phyloP scores from a whole-genome alignment of 2,888 invertebrate species.

The Spatulosminthurus flaviceps region DNA sequence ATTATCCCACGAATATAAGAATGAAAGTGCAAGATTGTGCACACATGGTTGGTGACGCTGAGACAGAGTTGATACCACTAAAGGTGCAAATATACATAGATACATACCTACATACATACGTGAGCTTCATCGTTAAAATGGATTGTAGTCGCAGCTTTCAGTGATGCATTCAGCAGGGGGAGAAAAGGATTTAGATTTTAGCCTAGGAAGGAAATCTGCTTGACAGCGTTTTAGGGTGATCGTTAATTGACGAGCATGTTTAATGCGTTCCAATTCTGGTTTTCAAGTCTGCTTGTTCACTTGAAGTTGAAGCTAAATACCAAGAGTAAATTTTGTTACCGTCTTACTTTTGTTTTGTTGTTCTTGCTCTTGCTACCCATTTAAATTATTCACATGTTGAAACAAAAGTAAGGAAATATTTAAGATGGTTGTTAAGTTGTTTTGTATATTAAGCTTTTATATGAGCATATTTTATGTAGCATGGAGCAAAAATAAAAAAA shows the following conservation, averaged over 20 bases:
- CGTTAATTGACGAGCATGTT: slow-evolving; percentile 13
- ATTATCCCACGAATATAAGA: too few species aligned
- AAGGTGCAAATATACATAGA: too few species aligned
- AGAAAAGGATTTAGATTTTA: slow-evolving; percentile 12
- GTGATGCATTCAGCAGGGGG: background rate
- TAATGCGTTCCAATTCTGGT: slow-evolving; percentile 32
- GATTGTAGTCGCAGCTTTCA: background rate
- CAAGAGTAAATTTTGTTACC: background rate
- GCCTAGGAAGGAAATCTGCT: slow-evolving; percentile 18
- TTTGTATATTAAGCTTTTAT: too few species aligned
- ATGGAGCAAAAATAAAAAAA: too few species aligned
- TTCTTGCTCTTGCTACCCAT: too few species aligned
- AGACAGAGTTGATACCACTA: too few species aligned
- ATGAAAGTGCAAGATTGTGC: too few species aligned
- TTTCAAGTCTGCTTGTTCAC: slow-evolving; percentile 20
- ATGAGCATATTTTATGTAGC: too few species aligned
- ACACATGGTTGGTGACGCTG: too few species aligned
- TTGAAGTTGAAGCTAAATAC: background rate
- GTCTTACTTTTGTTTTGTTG: background rate
- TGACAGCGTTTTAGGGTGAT: slow-evolving; percentile 34
- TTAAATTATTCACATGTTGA: too few species aligned
- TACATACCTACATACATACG: background rate
- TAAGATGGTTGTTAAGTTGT: too few species aligned
- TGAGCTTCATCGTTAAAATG: background rate
- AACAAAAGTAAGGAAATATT: too few species aligned